Base-by-base conservation (phyloP, 2,888 invertebrate species). In the Achlya flavicornis region DNA sequence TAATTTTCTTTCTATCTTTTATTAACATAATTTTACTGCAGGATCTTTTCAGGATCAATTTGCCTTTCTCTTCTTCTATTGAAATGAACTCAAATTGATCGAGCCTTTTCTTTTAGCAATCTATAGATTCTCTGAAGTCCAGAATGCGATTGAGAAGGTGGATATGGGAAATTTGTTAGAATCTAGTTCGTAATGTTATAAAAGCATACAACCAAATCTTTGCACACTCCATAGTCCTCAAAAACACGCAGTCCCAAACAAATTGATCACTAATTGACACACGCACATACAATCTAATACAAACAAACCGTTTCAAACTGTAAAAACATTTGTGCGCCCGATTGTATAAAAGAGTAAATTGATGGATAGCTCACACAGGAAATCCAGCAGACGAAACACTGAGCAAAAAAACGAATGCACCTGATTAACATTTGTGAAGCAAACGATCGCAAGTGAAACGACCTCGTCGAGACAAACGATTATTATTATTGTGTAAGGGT, bases 301-400 rank as follows among this genome's bases (percentile, higher is more conserved):
- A 53, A 53, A 7, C 53, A 53, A 19, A 53, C 53, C 2, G 53
- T 19, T 10, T 10, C 16, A n/a, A 19, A n/a, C n/a, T 16, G 48
- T 53, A 10, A 19, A 53, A 19, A 53, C 19, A 53, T 53, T 19
- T 19, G 10, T 4, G 16, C 53, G 10, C 16, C 16, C 53, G 53
- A 53, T 66, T 63, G 32, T 63, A 63, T 57, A 33, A 57, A 46
- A 16, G n/a, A 63, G 68, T 70, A 78, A 87, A 84, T 84, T 85
- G 85, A 88, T 86, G 86, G 83, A 87, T 88, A 80, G 72, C 69
- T 62, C 66, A 79, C 81, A 81, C 90, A 86, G 91, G 90, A 91
- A 87, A 82, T 79, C 57, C 62, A 46, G 80, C 91, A 91, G 91
- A 91, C 90, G 70, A 71, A 76, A 77, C 77, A 80, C 69, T 69